Percentiles rank a stretch among this genome's conserved stretches.
Conservation (phyloP, 2,797 vertebrate species). For the Sardinella longiceps region DNA sequence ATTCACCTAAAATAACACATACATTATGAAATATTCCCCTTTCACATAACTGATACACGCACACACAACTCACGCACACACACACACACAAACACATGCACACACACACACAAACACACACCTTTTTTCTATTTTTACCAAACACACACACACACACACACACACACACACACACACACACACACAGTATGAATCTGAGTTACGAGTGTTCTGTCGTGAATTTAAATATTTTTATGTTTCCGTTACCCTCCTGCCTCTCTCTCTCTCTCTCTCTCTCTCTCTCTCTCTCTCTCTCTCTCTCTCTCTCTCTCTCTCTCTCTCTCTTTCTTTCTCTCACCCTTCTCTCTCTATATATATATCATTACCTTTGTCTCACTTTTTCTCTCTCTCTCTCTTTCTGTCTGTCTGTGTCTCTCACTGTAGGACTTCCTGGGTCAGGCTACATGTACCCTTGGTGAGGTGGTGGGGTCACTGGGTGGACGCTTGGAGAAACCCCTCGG, state of each 20-base stretch:
- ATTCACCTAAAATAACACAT: too few species aligned
- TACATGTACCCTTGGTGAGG: slow-evolving; percentile 90
- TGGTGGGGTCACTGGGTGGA: slow-evolving; percentile 93
- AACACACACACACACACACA: slow-evolving; percentile 11
- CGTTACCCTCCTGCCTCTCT: too few species aligned
- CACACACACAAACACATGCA: too few species aligned
- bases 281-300: not conserved
- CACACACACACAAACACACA: too few species aligned
- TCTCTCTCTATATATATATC: not conserved
- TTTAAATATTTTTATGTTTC: not conserved
- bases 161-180: not conserved
- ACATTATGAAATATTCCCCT: too few species aligned
- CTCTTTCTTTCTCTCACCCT: too few species aligned
- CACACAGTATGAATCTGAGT: not conserved
- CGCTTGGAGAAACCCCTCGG: slow-evolving; percentile 88
- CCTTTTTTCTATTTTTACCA: too few species aligned
- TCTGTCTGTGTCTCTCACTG: slow-evolving; percentile 41
- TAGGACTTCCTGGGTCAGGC: slow-evolving; percentile 98
- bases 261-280: not conserved
- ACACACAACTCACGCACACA: too few species aligned
- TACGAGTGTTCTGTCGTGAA: too few species aligned
- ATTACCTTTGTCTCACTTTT: slow-evolving; percentile 37
- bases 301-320: slow-evolving; percentile 45
- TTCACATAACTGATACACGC: too few species aligned
- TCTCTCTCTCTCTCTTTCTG: slow-evolving; percentile 37